phyloP scores from a whole-genome alignment of 1,140 invertebrate genomes.

The Cardiocondyla obscurior region DNA sequence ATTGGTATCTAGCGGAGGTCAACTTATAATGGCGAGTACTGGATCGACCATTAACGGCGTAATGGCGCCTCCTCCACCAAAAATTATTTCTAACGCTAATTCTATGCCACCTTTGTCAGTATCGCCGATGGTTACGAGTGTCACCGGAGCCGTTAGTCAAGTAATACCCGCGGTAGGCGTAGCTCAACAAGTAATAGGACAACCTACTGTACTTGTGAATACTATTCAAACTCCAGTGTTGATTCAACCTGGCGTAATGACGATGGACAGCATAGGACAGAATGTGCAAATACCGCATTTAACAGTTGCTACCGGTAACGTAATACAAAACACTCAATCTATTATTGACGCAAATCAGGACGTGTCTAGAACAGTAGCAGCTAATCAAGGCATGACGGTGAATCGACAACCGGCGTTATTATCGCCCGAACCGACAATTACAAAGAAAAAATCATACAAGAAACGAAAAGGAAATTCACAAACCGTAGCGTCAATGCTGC shows the following conservation, averaged over 20 bases:
- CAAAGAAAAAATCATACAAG: constrained; percentile 88
- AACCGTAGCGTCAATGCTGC: constrained; percentile 90
- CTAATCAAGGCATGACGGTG: constrained; percentile 81
- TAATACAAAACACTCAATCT: constrained; percentile 86
- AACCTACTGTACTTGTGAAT: constrained; percentile 92
- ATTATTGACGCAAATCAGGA: constrained; percentile 83
- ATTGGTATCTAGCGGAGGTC: constrained; percentile 89
- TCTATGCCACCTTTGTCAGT: constrained; percentile 88
- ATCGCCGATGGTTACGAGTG: constrained; percentile 88
- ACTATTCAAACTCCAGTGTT: constrained; percentile 91
- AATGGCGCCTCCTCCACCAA: constrained; percentile 88
- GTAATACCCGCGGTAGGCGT: constrained; percentile 86
- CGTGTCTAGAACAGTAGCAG: constrained; percentile 82
- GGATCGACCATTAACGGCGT: constrained; percentile 84
- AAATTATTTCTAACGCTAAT: constrained; percentile 84
- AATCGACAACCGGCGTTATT: constrained; percentile 86
- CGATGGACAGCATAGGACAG: constrained; percentile 87
- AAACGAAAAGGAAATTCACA: constrained; percentile 89
- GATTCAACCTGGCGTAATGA: constrained; percentile 90
- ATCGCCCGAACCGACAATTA: constrained; percentile 86
- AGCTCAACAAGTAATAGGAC: constrained; percentile 87
- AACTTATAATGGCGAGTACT: constrained; percentile 88
- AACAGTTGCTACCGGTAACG: constrained; percentile 86
- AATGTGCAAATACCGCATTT: constrained; percentile 87
- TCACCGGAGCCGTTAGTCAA: constrained; percentile 88